These are phyloP conservation scores for Seriola aureovittata DNA, from an alignment of 2,113 vertebrate species.

Conservation along the genomic window DNA sequence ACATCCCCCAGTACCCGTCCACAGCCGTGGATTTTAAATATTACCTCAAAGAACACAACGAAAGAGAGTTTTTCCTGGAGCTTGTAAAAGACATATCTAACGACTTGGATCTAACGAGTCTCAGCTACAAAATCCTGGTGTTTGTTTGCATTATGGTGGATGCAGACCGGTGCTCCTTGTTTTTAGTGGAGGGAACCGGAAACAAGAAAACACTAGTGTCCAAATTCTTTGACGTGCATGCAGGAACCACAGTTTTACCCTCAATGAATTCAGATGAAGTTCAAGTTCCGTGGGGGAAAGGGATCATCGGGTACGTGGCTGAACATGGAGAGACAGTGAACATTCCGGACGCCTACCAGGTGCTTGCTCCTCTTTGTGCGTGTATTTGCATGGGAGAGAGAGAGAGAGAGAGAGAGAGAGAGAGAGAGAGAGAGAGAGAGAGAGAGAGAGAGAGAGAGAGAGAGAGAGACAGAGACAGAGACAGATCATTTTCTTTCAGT, in stretches of 20 bases:
- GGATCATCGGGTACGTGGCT: slow-evolving; percentile 97
- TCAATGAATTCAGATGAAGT: slow-evolving; percentile 94
- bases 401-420: slow-evolving; percentile 7
- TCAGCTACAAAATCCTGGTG: slow-evolving; percentile 98
- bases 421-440: slow-evolving; percentile 2
- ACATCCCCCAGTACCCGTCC: slow-evolving; percentile 96
- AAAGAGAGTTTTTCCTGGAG: slow-evolving; percentile 97
- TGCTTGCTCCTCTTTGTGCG: slow-evolving; percentile 77
- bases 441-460: neutral
- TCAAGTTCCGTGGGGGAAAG: slow-evolving; percentile 99
- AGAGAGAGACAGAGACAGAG: slow-evolving; percentile 18
- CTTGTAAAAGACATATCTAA: slow-evolving; percentile 99
- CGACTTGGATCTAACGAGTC: slow-evolving; percentile 95
- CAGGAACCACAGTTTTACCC: slow-evolving; percentile 93
- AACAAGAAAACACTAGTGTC: slow-evolving; percentile 97
- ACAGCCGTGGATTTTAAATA: slow-evolving; percentile 97
- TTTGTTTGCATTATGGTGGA: slow-evolving; percentile 99
- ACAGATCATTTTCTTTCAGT: slow-evolving; percentile 3
- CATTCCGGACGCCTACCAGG: slow-evolving; percentile 98
- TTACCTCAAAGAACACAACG: slow-evolving; percentile 94
- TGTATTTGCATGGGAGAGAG: slow-evolving; percentile 34
- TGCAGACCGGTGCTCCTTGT: slow-evolving; percentile 95
- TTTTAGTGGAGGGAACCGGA: slow-evolving; percentile 92
- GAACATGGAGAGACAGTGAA: slow-evolving; percentile 98
- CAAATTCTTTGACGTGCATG: slow-evolving; percentile 98